Percentiles rank a stretch among this genome's conserved stretches.
Evolutionary conservation across 37 sponge, comb jelly and placozoan genomes (phyloP).

Genomic region (Dysidea cf. avara): DNA sequence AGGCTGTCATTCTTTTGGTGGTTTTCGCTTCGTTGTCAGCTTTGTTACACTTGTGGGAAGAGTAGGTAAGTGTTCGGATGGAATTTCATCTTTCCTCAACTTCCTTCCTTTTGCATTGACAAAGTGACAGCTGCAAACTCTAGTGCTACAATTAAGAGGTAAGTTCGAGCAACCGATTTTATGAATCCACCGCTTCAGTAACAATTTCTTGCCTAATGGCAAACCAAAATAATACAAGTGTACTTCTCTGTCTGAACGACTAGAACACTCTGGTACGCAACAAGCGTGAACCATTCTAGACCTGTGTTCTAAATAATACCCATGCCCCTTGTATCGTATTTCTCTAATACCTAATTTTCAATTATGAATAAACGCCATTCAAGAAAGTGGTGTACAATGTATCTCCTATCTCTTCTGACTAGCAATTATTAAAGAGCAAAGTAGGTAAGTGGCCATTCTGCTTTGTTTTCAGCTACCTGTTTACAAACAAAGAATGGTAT

Average conservation of each 20-base stretch:
- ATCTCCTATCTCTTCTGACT: no score
- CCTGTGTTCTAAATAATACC: not conserved
- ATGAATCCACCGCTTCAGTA: conserved; percentile 39
- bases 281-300: not conserved
- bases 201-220: conserved; percentile 35
- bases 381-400: no score
- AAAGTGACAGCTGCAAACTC: conserved; percentile 31
- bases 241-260: conserved; percentile 8
- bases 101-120: not conserved
- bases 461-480: no score
- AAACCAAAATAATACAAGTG: conserved; percentile 17
- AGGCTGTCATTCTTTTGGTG: not conserved
- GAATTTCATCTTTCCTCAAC: conserved; percentile 5
- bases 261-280: conserved; percentile 26
- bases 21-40: conserved; percentile 2
- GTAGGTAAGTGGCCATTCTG: no score
- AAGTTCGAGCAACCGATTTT: conserved; percentile 19
- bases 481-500: no score
- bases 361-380: not conserved
- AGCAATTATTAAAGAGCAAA: no score
- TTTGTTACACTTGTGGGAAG: conserved; percentile 15
- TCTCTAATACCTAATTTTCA: not conserved
- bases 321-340: not conserved
- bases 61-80: conserved; percentile 18
- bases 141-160: conserved; percentile 3